Percentiles rank a stretch among this genome's conserved stretches.
Evolutionary conservation across 2,888 invertebrate genomes (phyloP).

Genomic region (Oscheius sp.): DNA sequence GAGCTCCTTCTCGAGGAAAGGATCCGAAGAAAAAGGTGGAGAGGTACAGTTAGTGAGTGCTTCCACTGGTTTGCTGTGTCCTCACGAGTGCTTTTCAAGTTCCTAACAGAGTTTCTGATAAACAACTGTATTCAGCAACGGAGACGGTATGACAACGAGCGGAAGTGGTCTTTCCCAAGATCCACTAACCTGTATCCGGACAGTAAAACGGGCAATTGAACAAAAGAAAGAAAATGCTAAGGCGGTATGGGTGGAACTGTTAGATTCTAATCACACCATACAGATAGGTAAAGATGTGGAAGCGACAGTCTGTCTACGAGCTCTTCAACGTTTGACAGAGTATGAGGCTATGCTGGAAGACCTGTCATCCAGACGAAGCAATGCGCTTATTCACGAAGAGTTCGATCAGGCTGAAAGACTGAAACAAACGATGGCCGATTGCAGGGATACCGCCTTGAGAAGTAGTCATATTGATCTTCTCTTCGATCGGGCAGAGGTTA

Average conservation of each 20-base stretch:
- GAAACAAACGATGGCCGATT: slow-evolving; percentile 61
- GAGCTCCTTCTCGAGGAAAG: background rate
- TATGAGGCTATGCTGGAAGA: slow-evolving; percentile 61
- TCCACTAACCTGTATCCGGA: slow-evolving; percentile 60
- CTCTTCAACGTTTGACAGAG: slow-evolving; percentile 62
- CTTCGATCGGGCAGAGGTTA: slow-evolving; percentile 56
- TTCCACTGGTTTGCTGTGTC: background rate
- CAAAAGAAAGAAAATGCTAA: slow-evolving; percentile 53
- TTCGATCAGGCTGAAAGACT: slow-evolving; percentile 59
- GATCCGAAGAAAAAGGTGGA: background rate
- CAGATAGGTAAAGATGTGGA: slow-evolving; percentile 56
- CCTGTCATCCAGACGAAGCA: slow-evolving; percentile 52
- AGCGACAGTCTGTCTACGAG: slow-evolving; percentile 60
- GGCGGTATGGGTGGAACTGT: slow-evolving; percentile 30
- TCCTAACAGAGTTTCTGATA: background rate
- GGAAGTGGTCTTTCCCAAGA: slow-evolving; percentile 50
- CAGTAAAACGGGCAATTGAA: slow-evolving; percentile 58
- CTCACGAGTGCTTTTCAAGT: background rate
- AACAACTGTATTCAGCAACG: slow-evolving; percentile 47
- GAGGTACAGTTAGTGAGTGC: slow-evolving; percentile 35
- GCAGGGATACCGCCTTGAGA: slow-evolving; percentile 66
- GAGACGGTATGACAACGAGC: slow-evolving; percentile 60
- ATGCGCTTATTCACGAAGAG: slow-evolving; percentile 52
- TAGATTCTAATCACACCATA: background rate
- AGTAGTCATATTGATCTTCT: slow-evolving; percentile 64